Base-by-base conservation (phyloP, 2,797 vertebrate genomes). In the Jordanella pulchra region DNA sequence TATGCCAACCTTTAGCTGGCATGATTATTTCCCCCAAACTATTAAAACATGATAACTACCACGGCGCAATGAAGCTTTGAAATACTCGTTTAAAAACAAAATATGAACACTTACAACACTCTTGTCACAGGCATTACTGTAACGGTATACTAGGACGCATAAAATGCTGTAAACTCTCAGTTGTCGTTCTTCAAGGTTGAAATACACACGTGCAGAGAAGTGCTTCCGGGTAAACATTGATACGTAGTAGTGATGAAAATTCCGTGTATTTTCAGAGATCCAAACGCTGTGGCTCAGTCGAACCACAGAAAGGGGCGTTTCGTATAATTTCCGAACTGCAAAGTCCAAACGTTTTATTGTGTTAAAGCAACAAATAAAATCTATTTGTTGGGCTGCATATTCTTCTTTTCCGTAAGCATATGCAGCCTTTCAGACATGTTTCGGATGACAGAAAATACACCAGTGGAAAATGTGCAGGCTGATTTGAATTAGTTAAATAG, bases 171-270 rank as follows among this genome's bases (percentile, higher is more conserved):
- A 9, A 44, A 7, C 15, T 28, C n/a, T 73, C 71, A 67, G 80
- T 67, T 81, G 79, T 71, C 65, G 77, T 83, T 73, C 74, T 70
- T 86, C 87, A 93, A 93, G 92, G 92, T 92, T 91, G 89, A 81
- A 39, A 87, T 64, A 73, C 1, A 83, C 91, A 92, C 81, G 90
- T 92, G 92, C 21, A 4, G 2, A 7, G 15, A 71, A 66, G 9
- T 72, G 10, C 87, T 91, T 93, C 92, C 91, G 88, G 87, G 79
- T 23, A 1, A 42, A 12, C 60, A 25, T 23, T 23, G 13, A 7
- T 39, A 39, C 5, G 18, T 23, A n/a, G 35, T 14, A 25, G 35
- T 14, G 35, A 42, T 15, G 60, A 14, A 35, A 42, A 63, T 63
- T 63, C 23, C 60, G 60, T 35, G 1, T 4, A 21, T 15, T 39